phyloP scores from a whole-genome alignment of 30 jellyfish, hydroid and myxozoan species.

The Aurelia sp. region DNA sequence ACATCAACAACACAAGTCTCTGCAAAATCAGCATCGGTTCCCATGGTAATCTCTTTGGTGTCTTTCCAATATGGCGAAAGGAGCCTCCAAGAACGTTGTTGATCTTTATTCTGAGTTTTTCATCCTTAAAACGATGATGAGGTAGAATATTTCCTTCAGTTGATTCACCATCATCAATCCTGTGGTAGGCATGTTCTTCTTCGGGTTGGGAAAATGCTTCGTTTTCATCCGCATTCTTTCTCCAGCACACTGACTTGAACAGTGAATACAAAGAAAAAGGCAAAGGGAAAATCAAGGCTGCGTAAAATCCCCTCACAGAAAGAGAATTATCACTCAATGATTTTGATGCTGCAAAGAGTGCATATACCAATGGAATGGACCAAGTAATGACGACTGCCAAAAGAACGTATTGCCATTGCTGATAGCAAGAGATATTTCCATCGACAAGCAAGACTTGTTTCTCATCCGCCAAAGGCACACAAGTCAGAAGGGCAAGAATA shows the following conservation, averaged over 20 bases:
- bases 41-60: background rate
- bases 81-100: background rate
- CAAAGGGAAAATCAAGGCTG: slow-evolving; percentile 29
- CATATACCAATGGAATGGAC: slow-evolving; percentile 21
- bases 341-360: background rate
- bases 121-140: too few relatives aligned
- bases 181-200: too few relatives aligned
- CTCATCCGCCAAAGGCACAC: slow-evolving; percentile 30
- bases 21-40: background rate
- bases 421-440: slow-evolving; percentile 30
- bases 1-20: background rate
- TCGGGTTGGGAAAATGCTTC: too few relatives aligned
- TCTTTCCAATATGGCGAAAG: background rate
- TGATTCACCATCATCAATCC: too few relatives aligned
- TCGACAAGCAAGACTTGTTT: slow-evolving; percentile 11
- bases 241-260: background rate
- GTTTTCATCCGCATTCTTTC: too few relatives aligned
- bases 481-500: slow-evolving; percentile 17
- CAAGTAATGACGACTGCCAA: slow-evolving; percentile 4
- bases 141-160: too few relatives aligned
- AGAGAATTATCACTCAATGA: background rate
- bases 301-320: slow-evolving; percentile 11
- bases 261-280: slow-evolving; percentile 2
- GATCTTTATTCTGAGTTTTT: too few relatives aligned
- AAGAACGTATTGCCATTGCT: slow-evolving; percentile 25